These are phyloP conservation scores for Harpegnathos saltator DNA, from an alignment of 1,140 invertebrate genomes.

Conservation along the genomic window DNA sequence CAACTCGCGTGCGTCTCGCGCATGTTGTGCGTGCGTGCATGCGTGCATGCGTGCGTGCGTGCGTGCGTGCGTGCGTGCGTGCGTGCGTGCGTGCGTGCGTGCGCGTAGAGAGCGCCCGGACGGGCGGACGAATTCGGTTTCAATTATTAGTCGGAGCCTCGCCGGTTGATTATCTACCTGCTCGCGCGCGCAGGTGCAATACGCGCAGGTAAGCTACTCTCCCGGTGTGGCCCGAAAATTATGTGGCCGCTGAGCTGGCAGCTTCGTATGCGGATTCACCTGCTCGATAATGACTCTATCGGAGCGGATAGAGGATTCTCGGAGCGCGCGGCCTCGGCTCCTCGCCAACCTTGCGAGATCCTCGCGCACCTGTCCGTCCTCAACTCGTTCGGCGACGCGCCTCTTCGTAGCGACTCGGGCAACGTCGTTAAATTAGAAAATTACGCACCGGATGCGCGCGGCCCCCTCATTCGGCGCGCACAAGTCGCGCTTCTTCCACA, in stretches of 20 bases:
- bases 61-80: neutral
- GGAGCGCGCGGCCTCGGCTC: slow-evolving; percentile 18
- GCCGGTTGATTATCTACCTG: slow-evolving; percentile 64
- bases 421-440: slow-evolving; percentile 35
- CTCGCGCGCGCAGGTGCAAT: slow-evolving; percentile 49
- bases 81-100: neutral
- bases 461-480: neutral
- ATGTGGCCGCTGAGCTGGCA: slow-evolving; percentile 56
- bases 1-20: slow-evolving; percentile 52
- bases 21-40: slow-evolving; percentile 7
- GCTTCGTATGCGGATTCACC: slow-evolving; percentile 66
- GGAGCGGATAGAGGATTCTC: slow-evolving; percentile 37
- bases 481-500: neutral
- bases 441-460: neutral
- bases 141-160: slow-evolving; percentile 64
- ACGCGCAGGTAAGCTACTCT: slow-evolving; percentile 63
- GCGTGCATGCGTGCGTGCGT: neutral
- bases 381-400: slow-evolving; percentile 23
- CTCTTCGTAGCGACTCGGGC: slow-evolving; percentile 7
- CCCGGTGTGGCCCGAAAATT: slow-evolving; percentile 65
- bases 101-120: too few relatives aligned
- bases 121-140: slow-evolving; percentile 43
- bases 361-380: slow-evolving; percentile 36
- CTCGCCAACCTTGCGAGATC: slow-evolving; percentile 5
- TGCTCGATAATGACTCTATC: slow-evolving; percentile 73